These are phyloP conservation scores for Brotula barbata DNA, from an alignment of 2,797 vertebrate genomes.

Conservation along the genomic window DNA sequence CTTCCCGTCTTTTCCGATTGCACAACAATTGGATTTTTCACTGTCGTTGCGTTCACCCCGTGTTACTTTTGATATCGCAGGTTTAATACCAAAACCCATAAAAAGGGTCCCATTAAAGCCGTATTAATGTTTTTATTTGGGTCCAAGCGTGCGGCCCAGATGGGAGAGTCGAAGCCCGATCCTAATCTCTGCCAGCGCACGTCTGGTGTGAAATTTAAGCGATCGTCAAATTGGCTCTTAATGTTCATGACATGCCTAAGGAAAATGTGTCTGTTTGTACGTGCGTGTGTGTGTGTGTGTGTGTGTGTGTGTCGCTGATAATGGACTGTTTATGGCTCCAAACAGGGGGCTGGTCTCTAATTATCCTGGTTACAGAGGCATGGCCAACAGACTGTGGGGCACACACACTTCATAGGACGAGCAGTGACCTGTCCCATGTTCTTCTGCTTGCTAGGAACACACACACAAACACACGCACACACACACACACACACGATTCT, in stretches of 20 bases:
- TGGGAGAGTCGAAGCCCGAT: no score
- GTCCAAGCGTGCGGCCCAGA: no score
- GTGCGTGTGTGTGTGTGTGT: slow-evolving; percentile 15
- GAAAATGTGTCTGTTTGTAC: slow-evolving; percentile 4
- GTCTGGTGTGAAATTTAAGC: slow-evolving; percentile 9
- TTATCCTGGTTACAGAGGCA: slow-evolving; percentile 78
- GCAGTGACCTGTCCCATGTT: slow-evolving; percentile 71
- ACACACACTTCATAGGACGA: slow-evolving; percentile 65
- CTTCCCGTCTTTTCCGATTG: no score
- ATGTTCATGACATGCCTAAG: slow-evolving; percentile 17
- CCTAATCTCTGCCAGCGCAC: slow-evolving; percentile 3
- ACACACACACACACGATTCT: background rate
- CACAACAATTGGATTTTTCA: no score
- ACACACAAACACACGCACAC: slow-evolving; percentile 7
- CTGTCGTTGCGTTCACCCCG: no score
- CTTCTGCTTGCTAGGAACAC: slow-evolving; percentile 55
- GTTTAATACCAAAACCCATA: no score
- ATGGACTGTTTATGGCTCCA: slow-evolving; percentile 70
- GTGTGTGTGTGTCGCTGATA: slow-evolving; percentile 47
- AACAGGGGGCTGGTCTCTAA: slow-evolving; percentile 72
- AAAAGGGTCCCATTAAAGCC: no score
- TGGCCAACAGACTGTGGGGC: slow-evolving; percentile 74
- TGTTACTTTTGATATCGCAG: no score
- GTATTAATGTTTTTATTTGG: no score
- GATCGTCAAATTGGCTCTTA: slow-evolving; percentile 14